A percentile compares a stretch with the other conserved stretches of the same genome.
These are phyloP conservation scores for Drosophila phalerata DNA, from an alignment of 2,888 invertebrate genomes.

Conservation along the genomic window DNA sequence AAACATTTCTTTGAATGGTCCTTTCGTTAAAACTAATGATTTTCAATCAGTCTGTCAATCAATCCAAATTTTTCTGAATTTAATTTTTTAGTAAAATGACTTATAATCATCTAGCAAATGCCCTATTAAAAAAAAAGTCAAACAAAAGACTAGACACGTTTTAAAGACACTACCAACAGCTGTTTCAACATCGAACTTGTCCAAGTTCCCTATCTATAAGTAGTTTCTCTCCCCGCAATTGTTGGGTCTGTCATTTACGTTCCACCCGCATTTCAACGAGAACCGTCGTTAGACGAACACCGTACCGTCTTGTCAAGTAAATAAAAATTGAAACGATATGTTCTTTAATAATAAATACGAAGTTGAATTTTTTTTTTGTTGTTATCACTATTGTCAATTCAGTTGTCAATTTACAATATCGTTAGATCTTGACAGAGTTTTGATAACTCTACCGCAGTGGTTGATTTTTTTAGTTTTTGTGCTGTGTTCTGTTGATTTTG, in stretches of 20 bases:
- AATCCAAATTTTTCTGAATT: neutral
- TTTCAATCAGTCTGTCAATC: too few relatives aligned
- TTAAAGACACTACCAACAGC: slow-evolving; percentile 7
- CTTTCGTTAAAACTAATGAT: too few relatives aligned
- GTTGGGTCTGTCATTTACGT: neutral
- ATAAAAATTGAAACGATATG: neutral
- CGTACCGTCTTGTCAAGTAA: neutral
- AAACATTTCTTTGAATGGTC: too few relatives aligned
- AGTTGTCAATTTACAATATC: neutral
- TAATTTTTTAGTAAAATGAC: neutral
- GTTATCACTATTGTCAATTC: neutral
- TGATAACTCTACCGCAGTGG: neutral
- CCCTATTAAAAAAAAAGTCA: neutral
- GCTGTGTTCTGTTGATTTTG: neutral
- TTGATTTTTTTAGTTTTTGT: neutral
- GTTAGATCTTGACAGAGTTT: neutral
- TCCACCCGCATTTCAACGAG: slow-evolving; percentile 7
- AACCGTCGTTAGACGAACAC: neutral
- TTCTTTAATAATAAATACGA: neutral
- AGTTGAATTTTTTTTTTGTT: neutral
- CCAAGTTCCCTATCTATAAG: slow-evolving; percentile 8
- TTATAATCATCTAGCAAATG: too few relatives aligned
- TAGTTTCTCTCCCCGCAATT: neutral
- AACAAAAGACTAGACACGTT: slow-evolving; percentile 11
- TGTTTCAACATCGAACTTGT: slow-evolving; percentile 15